Evolutionary conservation across 1,140 invertebrate genomes (phyloP).

Genomic region (Asbolus verrucosus): DNA sequence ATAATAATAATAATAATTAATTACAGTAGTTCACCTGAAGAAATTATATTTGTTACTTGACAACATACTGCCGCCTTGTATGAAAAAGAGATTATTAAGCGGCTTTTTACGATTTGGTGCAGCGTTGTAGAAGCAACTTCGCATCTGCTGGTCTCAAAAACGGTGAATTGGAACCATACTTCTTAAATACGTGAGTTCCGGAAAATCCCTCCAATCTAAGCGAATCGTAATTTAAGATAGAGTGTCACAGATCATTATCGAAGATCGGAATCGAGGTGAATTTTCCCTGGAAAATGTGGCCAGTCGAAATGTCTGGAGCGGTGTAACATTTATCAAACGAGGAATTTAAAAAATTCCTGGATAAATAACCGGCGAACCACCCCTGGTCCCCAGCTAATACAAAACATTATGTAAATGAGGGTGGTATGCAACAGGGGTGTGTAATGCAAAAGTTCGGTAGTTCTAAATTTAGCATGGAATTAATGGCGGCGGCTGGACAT

Average conservation of each 20-base stretch:
- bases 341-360: conserved; percentile 25
- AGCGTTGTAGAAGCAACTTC: too few species aligned
- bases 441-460: neutral
- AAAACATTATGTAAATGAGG: conserved; percentile 28
- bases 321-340: neutral
- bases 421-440: neutral
- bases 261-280: neutral
- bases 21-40: too few species aligned
- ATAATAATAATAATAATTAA: too few species aligned
- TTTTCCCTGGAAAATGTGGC: too few species aligned
- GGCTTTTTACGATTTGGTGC: too few species aligned
- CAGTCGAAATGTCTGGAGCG: too few species aligned
- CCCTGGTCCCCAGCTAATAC: neutral
- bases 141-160: too few species aligned
- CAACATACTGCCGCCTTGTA: neutral
- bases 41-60: too few species aligned
- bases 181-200: neutral
- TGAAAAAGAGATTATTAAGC: too few species aligned
- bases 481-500: neutral
- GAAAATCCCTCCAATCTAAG: too few species aligned
- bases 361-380: neutral
- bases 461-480: conserved; percentile 19
- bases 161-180: too few species aligned
- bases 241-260: neutral
- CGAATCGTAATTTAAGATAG: neutral